A percentile compares a stretch with the other conserved stretches of the same genome.
These are phyloP conservation scores for Sitobion miscanthi DNA, from an alignment of 1,140 invertebrate genomes.

Conservation along the genomic window DNA sequence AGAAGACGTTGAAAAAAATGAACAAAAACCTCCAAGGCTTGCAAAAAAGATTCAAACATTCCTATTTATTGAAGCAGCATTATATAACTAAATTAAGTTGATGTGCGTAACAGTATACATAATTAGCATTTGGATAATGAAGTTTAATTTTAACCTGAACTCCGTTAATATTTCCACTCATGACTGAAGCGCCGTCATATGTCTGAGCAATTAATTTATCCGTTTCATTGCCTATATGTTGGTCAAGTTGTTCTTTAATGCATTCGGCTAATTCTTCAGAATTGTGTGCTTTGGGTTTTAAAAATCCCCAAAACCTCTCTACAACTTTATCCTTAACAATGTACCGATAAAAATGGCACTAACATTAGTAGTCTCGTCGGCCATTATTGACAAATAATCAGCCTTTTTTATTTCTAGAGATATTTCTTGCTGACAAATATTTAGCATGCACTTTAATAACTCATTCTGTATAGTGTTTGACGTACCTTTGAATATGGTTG, in stretches of 20 bases:
- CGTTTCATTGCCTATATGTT: neutral
- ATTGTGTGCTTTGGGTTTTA: neutral
- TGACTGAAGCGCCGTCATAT: slow-evolving; percentile 21
- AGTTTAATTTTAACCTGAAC: slow-evolving; percentile 12
- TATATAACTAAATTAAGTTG: slow-evolving; percentile 8
- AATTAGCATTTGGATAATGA: neutral
- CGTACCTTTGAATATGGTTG: no score
- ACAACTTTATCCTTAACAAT: neutral
- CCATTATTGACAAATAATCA: neutral
- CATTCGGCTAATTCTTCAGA: neutral
- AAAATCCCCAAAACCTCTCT: slow-evolving; percentile 6
- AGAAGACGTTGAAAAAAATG: slow-evolving; percentile 7
- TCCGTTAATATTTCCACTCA: slow-evolving; percentile 34
- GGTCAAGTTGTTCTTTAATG: slow-evolving; percentile 15
- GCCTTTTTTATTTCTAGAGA: no score
- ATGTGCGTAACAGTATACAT: neutral
- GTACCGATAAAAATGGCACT: neutral
- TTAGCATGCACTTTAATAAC: no score
- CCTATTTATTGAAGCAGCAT: neutral
- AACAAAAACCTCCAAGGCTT: neutral
- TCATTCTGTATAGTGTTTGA: no score
- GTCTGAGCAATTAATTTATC: slow-evolving; percentile 9
- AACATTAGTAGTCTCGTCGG: neutral
- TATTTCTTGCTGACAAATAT: no score
- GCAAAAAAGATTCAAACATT: slow-evolving; percentile 3